Percentiles rank a stretch among this genome's conserved stretches.
phyloP scores from a whole-genome alignment of 23 tunicate species.

The Styela plicata region DNA sequence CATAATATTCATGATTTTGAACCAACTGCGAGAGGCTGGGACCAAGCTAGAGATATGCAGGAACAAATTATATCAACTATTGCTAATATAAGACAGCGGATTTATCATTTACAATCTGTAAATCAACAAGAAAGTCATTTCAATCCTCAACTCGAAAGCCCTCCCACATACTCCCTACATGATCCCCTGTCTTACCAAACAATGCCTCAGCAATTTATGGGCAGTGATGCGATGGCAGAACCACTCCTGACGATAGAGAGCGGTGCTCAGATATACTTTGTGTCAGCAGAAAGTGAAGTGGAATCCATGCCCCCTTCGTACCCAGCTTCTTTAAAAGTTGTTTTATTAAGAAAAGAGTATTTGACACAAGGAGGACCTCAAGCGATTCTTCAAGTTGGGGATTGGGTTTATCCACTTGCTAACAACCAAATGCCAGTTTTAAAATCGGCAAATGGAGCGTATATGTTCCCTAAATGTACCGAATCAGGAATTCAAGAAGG shows the following conservation, averaged over 20 bases:
- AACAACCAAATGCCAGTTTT: conserved; percentile 59
- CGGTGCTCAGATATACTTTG: conserved; percentile 56
- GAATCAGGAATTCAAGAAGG: conserved; percentile 9
- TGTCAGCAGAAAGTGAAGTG: conserved; percentile 31
- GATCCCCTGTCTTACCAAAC: conserved; percentile 5
- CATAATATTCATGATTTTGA: conserved; percentile 3
- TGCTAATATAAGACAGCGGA: conserved; percentile 19
- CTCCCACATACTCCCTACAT: conserved; percentile 30
- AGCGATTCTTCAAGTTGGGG: conserved; percentile 65
- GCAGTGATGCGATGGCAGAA: conserved; percentile 27
- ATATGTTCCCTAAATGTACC: conserved; percentile 47
- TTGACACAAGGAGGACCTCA: conserved; percentile 38
- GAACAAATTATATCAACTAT: conserved; percentile 26
- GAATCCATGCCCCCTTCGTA: conserved; percentile 60
- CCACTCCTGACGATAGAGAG: conserved; percentile 41
- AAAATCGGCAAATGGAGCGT: conserved; percentile 56
- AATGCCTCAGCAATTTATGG: background rate
- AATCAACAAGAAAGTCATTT: background rate
- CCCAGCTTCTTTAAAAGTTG: conserved; percentile 39
- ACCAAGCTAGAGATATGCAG: conserved; percentile 31
- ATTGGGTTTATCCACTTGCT: conserved; percentile 64
- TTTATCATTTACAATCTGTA: conserved; percentile 32
- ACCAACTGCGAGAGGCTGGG: background rate
- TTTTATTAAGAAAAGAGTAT: conserved; percentile 10
- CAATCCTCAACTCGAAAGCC: background rate